A percentile compares a stretch with the other conserved stretches of the same genome.
phyloP scores from a whole-genome alignment of 2,113 vertebrate genomes.

The Cottus gobio region DNA sequence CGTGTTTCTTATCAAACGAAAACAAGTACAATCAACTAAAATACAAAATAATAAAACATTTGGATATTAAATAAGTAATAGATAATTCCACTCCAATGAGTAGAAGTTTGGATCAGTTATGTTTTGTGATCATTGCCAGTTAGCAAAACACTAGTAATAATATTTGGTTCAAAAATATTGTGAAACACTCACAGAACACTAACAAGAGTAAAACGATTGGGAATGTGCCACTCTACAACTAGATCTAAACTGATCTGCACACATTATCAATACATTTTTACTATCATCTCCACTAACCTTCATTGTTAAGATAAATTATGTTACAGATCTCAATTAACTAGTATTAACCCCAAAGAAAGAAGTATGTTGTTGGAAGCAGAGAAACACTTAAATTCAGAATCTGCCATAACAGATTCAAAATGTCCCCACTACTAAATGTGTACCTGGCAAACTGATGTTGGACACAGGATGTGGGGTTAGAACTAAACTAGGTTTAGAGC shows the following conservation, averaged over 20 bases:
- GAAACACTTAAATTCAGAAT: constrained; percentile 4
- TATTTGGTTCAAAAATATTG: constrained; percentile 57
- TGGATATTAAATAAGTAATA: constrained; percentile 11
- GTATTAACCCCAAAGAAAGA: background rate
- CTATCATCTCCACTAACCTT: background rate
- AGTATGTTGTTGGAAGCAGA: background rate
- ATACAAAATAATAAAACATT: constrained; percentile 23
- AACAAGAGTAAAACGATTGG: background rate
- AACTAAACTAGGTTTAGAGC: constrained; percentile 11
- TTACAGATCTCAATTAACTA: constrained; percentile 12
- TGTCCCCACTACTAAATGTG: background rate
- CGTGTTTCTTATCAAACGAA: constrained; percentile 28
- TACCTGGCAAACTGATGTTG: constrained; percentile 21
- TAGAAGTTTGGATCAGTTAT: constrained; percentile 24
- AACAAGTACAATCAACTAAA: constrained; percentile 27
- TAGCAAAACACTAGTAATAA: constrained; percentile 27
- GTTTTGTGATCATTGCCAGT: constrained; percentile 47
- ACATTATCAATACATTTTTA: background rate
- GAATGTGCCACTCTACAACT: background rate
- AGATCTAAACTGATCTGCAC: background rate
- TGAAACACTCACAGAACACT: constrained; percentile 1
- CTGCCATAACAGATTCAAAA: background rate
- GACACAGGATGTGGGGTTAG: constrained; percentile 6
- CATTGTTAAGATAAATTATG: constrained; percentile 10
- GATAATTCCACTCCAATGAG: background rate